Conservation (phyloP, 2,797 vertebrate species). For the Sebastes hopkinsi region DNA sequence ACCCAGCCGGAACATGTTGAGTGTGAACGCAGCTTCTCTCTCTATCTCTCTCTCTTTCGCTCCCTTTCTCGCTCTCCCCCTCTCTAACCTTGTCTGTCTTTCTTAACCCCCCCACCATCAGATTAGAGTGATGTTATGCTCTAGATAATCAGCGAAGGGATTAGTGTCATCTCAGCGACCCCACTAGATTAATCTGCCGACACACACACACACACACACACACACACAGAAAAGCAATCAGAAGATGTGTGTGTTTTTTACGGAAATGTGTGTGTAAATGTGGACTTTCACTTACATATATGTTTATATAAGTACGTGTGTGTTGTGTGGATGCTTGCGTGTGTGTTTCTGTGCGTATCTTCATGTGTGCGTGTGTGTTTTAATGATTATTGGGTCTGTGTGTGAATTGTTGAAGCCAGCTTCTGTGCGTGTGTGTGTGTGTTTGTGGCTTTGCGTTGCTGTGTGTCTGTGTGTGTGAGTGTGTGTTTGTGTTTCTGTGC, state of each 20-base stretch:
- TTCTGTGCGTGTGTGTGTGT: background rate
- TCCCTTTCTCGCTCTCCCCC: background rate
- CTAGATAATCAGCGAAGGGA: constrained; percentile 84
- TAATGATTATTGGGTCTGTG: background rate
- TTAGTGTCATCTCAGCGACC: constrained; percentile 81
- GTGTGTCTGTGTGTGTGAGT: background rate
- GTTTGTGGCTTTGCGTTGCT: background rate
- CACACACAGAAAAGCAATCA: constrained; percentile 2
- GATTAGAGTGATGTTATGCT: constrained; percentile 83
- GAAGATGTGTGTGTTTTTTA: constrained; percentile 6
- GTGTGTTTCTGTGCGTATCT: background rate
- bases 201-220: constrained; percentile 13
- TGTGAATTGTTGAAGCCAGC: background rate
- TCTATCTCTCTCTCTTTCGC: background rate
- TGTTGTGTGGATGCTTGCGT: background rate
- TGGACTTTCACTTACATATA: constrained; percentile 1
- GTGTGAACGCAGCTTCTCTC: constrained; percentile 15
- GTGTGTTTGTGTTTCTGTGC: constrained; percentile 6
- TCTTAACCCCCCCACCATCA: constrained; percentile 63
- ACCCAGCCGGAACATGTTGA: constrained; percentile 30
- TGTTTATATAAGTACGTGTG: background rate
- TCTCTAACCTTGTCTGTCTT: constrained; percentile 66
- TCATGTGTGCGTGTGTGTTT: background rate
- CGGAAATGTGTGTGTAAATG: constrained; percentile 9
- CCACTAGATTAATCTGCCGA: constrained; percentile 78